These are phyloP conservation scores for Achroia grisella DNA, from an alignment of 1,140 invertebrate species.

Conservation along the genomic window DNA sequence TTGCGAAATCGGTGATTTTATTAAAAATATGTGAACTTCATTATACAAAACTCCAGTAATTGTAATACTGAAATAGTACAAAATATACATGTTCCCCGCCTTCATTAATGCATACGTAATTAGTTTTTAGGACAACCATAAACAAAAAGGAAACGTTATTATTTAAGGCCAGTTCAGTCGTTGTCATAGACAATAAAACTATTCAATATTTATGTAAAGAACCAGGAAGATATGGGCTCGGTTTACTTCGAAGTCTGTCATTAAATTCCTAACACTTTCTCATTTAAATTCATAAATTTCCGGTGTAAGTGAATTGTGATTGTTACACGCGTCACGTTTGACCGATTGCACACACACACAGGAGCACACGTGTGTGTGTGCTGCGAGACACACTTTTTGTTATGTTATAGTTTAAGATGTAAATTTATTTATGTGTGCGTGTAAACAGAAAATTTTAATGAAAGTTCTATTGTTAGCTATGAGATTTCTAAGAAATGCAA, in stretches of 20 bases:
- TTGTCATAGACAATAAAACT: conserved; percentile 47
- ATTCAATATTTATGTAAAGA: conserved; percentile 57
- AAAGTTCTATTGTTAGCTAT: conserved; percentile 3
- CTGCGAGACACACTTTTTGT: conserved; percentile 44
- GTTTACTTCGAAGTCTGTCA: conserved; percentile 61
- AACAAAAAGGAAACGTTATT: conserved; percentile 6
- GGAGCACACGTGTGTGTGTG: conserved; percentile 20
- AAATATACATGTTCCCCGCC: too few relatives aligned
- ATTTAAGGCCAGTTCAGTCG: conserved; percentile 4
- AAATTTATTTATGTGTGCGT: neutral
- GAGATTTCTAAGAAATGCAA: conserved; percentile 1
- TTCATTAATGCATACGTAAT: too few relatives aligned
- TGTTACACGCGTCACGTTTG: conserved; percentile 48
- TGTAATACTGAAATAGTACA: too few relatives aligned
- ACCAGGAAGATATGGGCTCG: conserved; percentile 60
- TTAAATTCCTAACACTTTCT: conserved; percentile 72
- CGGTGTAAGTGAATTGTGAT: conserved; percentile 55
- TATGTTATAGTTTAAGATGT: conserved; percentile 9
- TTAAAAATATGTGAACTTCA: neutral
- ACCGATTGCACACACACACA: conserved; percentile 46
- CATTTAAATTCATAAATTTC: conserved; percentile 73
- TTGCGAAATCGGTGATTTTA: neutral
- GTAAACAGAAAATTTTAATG: conserved; percentile 5
- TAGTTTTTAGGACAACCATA: too few relatives aligned
- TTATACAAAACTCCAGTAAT: neutral